Base-by-base conservation (phyloP, 2,888 invertebrate genomes). In the Apantesis nais region DNA sequence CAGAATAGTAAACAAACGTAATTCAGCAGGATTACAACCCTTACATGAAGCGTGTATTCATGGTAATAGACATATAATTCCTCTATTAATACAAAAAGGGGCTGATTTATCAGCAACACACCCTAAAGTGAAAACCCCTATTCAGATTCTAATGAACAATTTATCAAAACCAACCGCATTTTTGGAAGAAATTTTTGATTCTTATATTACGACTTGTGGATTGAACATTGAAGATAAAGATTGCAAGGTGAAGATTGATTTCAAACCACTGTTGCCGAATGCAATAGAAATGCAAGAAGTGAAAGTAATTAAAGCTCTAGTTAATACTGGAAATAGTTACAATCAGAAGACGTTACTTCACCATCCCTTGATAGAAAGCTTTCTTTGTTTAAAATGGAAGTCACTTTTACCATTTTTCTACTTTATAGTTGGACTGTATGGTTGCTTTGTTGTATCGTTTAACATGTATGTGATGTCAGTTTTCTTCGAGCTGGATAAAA, bases 331-430 rank as follows among this genome's bases (percentile, higher is more conserved):
- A 7, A 92, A 93, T 68, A 86, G 92, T n/a, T 66, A 78, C 74
- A 87, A 89, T 11, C 92, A 95, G 68, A 90, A 88, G 31, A 88
- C 87, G 34, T 80, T 95, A 2, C 84, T 96, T 0, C 87, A 95
- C 1, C 96, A 96, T 82, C 96, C 96, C 0, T 79, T 95, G 37
- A 84, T 95, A 2, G 95, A 95, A 83, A 95, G 95, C 72, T 96
- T 95, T 76, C 83, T 96, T 0, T 90, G 87, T 75, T 80, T 95
- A 16, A 96, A 96, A 82, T 96, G 96, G 95, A 90, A 89, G 67
- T 92, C 92, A 66, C 80, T 95, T 14, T 81, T 92, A 64, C 89
- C 90, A 19, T 93, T 95, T 76, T 95, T 95, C 77, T 94, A 92
- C 71, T 82, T 85, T 3, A 91, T 94, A 34, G 85, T 95, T 62